A percentile compares a stretch with the other conserved stretches of the same genome.
phyloP scores from a whole-genome alignment of 2,888 invertebrate species.

The Rutpela maculata region DNA sequence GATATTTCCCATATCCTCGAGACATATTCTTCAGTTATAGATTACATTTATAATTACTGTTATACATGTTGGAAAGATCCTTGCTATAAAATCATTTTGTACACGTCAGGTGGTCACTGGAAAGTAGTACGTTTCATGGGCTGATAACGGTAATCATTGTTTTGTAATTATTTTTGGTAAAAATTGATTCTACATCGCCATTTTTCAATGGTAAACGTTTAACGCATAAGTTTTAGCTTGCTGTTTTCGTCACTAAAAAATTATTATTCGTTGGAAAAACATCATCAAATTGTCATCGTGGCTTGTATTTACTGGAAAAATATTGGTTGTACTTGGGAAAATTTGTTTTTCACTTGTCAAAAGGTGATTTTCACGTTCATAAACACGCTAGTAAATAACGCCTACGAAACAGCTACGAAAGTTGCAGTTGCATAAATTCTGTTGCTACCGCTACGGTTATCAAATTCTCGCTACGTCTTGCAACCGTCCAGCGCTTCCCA shows the following conservation, averaged over 20 bases:
- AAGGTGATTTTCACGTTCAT: constrained; percentile 66
- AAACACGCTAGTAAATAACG: constrained; percentile 70
- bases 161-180: constrained; percentile 40
- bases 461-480: constrained; percentile 25
- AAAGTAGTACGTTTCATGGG: constrained; percentile 1
- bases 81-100: constrained; percentile 24
- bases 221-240: constrained; percentile 23
- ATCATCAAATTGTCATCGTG: constrained; percentile 27
- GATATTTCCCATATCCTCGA: constrained; percentile 74
- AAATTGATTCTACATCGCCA: constrained; percentile 50
- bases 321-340: constrained; percentile 31
- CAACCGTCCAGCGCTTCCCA: background rate
- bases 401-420: constrained; percentile 59
- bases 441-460: constrained; percentile 31
- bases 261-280: constrained; percentile 23
- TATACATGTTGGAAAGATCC: background rate
- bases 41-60: constrained; percentile 30
- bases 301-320: constrained; percentile 40
- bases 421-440: constrained; percentile 25
- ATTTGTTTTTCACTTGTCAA: constrained; percentile 64
- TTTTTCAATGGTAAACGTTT: constrained; percentile 48
- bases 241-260: constrained; percentile 31
- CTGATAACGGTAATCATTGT: constrained; percentile 12
- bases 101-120: background rate
- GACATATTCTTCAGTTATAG: constrained; percentile 67